Evolutionary conservation across 2,797 vertebrate species (phyloP), one percentile per base, ranked within the genome.

Genomic region (Sylvilagus floridanus): DNA sequence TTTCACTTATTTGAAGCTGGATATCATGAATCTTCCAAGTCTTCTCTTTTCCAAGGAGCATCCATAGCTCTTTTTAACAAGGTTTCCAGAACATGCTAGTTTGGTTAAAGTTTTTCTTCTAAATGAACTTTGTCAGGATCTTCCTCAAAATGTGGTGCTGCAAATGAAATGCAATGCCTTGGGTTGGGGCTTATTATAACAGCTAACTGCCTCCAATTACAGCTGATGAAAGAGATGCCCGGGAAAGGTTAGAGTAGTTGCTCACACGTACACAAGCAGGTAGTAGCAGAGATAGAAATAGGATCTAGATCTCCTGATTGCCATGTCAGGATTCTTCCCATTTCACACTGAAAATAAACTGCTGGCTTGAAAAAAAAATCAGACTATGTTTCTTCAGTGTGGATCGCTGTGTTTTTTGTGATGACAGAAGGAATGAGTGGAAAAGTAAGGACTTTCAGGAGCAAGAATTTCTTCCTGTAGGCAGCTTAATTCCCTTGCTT

Each of bases 1-100:
- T 73, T 94, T 95, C 63, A 30, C 37, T 30, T 54, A 66, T 77
- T 79, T 96, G 90, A 93, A 93, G 30, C 11, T 52, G 28, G 17
- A 32, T 79, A 78, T 72, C 22, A 85, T 81, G 52, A 92, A 85
- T 72, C 50, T 71, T 9, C 14, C 0, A 5, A 88, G 47, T 82
- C 21, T 93, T 57, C 65, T 78, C 28, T 63, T 93, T 68, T 65
- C 37, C 57, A 60, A 76, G 62, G 85, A 92, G 88, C 24, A 50
- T 13, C 7, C 66, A 66, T 1, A 94, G 13, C 57, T 82, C 22
- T 69, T 47, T 91, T 88, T 75, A 63, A 85, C 42, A 88, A 22
- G 35, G 37, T 76, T 84, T 95, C 66, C 60, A 86, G 50, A 90
- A 37, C 26, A 76, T 93, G 68, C 52, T 54, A 86, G 42, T 28